Evolutionary conservation across 2,113 vertebrate genomes (phyloP).

Genomic region (Passer domesticus): DNA sequence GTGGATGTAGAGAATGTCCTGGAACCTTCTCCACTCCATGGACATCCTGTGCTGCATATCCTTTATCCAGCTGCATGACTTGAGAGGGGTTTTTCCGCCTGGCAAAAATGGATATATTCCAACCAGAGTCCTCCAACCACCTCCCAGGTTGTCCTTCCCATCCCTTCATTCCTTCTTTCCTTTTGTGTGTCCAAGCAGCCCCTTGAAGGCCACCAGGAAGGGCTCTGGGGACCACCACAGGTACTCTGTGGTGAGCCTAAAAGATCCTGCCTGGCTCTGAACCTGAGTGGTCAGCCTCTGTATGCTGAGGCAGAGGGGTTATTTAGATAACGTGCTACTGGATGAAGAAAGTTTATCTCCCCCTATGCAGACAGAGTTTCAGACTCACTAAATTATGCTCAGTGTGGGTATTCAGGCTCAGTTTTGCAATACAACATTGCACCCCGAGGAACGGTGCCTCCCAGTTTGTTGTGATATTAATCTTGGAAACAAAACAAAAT

Average conservation of each 20-base stretch:
- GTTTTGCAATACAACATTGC: constrained; percentile 3
- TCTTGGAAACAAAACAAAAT: constrained; percentile 60
- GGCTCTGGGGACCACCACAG: not conserved
- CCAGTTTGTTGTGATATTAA: constrained; percentile 60
- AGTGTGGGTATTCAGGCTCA: constrained; percentile 19
- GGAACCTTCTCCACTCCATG: not conserved
- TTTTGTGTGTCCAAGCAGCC: not conserved
- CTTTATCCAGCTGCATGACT: not conserved
- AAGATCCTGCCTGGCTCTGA: not conserved
- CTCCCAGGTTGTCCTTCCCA: not conserved
- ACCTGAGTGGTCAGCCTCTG: not conserved
- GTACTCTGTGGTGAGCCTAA: not conserved
- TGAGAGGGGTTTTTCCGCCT: not conserved
- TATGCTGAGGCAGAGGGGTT: not conserved
- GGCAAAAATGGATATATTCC: not conserved
- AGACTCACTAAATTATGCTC: constrained; percentile 32
- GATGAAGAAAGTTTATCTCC: not conserved
- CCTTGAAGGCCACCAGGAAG: not conserved
- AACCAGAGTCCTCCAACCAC: not conserved
- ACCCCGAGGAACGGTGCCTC: constrained; percentile 46
- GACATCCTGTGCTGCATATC: not conserved
- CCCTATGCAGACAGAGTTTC: not conserved
- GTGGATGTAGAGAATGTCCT: not conserved
- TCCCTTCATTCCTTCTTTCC: not conserved
- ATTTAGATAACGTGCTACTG: not conserved